Evolutionary conservation across 2,113 vertebrate species (phyloP).

Genomic region (Empidonax traillii): DNA sequence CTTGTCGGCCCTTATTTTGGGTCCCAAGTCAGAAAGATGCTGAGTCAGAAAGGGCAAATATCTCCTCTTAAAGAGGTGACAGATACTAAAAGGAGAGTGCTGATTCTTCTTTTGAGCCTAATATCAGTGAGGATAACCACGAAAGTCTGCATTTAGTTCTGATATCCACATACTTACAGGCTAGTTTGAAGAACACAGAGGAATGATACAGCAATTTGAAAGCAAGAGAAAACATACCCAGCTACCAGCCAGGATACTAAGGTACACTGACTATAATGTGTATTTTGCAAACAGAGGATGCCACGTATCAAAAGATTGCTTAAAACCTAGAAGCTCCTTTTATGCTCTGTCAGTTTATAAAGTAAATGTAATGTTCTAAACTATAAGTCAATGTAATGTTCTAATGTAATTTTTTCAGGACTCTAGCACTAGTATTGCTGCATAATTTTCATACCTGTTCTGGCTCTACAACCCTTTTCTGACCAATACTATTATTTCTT

Average conservation of each 20-base stretch:
- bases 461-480: background rate
- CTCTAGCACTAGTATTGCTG: background rate
- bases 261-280: background rate
- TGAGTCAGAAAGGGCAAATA: background rate
- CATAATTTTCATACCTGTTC: background rate
- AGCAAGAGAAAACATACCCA: background rate
- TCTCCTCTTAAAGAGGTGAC: background rate
- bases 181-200: background rate
- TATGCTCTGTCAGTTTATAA: background rate
- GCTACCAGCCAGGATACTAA: background rate
- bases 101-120: background rate
- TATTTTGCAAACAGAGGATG: background rate
- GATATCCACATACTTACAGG: background rate
- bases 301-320: background rate
- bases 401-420: background rate
- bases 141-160: background rate
- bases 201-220: background rate
- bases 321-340: background rate
- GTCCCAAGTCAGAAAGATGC: background rate
- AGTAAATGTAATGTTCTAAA: background rate
- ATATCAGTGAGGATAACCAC: rapidly evolving
- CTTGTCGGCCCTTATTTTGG: background rate
- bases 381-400: background rate
- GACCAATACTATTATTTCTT: background rate
- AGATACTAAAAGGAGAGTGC: background rate